Conservation (phyloP, 30 jellyfish, hydroid and myxozoan species). For the Mastigias papua region DNA sequence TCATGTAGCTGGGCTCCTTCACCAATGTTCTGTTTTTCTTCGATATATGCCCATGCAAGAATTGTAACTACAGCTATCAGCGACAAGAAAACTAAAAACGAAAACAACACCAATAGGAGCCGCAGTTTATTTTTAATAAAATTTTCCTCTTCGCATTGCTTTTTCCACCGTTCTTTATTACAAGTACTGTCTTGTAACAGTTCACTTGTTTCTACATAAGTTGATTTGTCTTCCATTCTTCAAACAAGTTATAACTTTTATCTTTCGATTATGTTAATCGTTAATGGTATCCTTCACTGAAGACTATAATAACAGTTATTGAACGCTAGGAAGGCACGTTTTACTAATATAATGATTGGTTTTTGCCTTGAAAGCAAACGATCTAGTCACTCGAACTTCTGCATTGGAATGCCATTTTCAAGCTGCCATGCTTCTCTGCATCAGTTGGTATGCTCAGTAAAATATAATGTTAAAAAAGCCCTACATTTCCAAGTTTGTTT, state of each 20-base stretch:
- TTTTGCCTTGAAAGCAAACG: too few species aligned
- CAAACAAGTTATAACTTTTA: not conserved
- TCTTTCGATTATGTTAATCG: not conserved
- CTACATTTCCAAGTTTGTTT: too few species aligned
- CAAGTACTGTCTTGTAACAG: not conserved
- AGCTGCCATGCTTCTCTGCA: too few species aligned
- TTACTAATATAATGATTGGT: too few species aligned
- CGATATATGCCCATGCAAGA: conserved; percentile 78
- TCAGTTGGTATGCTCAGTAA: too few species aligned
- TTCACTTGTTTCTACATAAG: conserved; percentile 18
- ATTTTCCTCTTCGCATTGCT: conserved; percentile 15
- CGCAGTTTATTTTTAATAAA: conserved; percentile 44
- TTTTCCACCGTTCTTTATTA: conserved; percentile 30
- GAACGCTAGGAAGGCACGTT: too few species aligned
- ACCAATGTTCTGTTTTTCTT: conserved; percentile 17
- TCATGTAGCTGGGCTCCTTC: conserved; percentile 52
- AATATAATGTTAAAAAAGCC: too few species aligned
- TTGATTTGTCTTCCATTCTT: conserved; percentile 48
- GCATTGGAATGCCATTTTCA: too few species aligned
- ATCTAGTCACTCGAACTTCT: too few species aligned
- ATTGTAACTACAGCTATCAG: conserved; percentile 61
- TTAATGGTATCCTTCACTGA: too few species aligned
- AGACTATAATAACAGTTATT: too few species aligned
- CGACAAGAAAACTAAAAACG: conserved; percentile 33
- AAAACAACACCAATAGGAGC: conserved; percentile 29